Evolutionary conservation across 2,113 vertebrate species (phyloP).

Genomic region (Siphamia tubifer): DNA sequence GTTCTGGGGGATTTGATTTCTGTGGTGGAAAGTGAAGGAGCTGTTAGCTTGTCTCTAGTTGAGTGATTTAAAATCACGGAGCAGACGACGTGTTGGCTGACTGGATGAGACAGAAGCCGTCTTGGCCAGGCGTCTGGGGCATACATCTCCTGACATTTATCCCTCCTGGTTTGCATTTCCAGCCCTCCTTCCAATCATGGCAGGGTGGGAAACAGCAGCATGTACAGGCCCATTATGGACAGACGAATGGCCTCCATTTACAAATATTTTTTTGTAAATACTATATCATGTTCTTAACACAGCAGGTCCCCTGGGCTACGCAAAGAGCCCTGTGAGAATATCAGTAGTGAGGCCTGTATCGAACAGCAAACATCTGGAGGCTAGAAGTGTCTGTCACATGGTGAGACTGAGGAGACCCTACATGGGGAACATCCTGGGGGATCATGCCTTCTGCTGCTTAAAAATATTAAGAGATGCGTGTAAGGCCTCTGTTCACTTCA

Average conservation of each 20-base stretch:
- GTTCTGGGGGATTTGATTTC: conserved; percentile 57
- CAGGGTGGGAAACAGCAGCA: conserved; percentile 38
- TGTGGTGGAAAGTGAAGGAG: conserved; percentile 40
- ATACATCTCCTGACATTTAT: conserved; percentile 70
- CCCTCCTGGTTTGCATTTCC: conserved; percentile 51
- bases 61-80: conserved; percentile 42
- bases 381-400: conserved; percentile 42
- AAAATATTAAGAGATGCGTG: conserved; percentile 36
- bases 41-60: conserved; percentile 29
- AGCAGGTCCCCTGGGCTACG: conserved; percentile 56
- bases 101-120: conserved; percentile 68
- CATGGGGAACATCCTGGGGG: conserved; percentile 53
- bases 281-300: conserved; percentile 82
- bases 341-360: conserved; percentile 56
- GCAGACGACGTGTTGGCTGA: conserved; percentile 34
- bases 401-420: conserved; percentile 28
- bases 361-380: conserved; percentile 75
- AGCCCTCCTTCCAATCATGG: conserved; percentile 30
- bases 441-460: conserved; percentile 73
- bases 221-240: conserved; percentile 47
- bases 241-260: conserved; percentile 77
- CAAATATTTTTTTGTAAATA: conserved; percentile 85
- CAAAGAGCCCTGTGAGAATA: conserved; percentile 62
- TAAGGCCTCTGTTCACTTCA: background rate
- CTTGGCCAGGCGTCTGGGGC: conserved; percentile 48